Percentiles rank a stretch among this genome's conserved stretches.
Evolutionary conservation across 2,888 invertebrate species (phyloP).

Genomic region (Dynastes maya): DNA sequence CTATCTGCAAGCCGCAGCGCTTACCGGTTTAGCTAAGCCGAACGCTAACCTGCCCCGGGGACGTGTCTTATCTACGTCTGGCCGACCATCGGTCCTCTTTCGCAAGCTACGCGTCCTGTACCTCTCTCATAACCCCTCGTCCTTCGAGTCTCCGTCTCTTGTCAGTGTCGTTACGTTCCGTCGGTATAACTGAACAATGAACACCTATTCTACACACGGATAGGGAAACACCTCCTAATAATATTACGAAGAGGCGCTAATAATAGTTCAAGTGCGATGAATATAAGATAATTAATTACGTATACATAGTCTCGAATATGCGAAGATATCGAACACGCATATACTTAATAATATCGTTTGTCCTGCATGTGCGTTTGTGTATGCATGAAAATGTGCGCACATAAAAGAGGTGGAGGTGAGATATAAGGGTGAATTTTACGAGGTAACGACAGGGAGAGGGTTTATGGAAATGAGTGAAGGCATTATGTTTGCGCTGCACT

Average conservation of each 20-base stretch:
- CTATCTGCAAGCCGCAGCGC: conserved; percentile 60
- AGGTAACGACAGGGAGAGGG: too few species aligned
- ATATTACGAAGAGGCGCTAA: too few species aligned
- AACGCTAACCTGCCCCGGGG: conserved; percentile 60
- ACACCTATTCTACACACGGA: too few species aligned
- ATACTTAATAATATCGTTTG: background rate
- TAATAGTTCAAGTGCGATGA: too few species aligned
- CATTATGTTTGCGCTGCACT: too few species aligned
- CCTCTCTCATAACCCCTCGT: background rate
- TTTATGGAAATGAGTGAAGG: too few species aligned
- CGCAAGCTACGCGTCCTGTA: conserved; percentile 19
- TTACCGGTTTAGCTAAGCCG: conserved; percentile 60
- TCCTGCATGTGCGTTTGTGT: too few species aligned
- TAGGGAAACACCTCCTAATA: background rate
- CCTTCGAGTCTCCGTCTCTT: conserved; percentile 8
- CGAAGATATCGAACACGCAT: background rate
- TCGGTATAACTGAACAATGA: background rate
- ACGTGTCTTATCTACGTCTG: conserved; percentile 62
- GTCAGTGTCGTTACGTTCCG: conserved; percentile 43
- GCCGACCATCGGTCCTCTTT: conserved; percentile 58
- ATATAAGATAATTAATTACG: too few species aligned
- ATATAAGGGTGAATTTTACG: background rate
- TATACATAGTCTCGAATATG: background rate
- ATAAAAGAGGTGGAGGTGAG: background rate
- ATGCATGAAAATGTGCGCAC: too few species aligned